A percentile compares a stretch with the other conserved stretches of the same genome.
These are phyloP conservation scores for Ahaetulla prasina DNA, from an alignment of 2,113 vertebrate genomes.

Conservation along the genomic window DNA sequence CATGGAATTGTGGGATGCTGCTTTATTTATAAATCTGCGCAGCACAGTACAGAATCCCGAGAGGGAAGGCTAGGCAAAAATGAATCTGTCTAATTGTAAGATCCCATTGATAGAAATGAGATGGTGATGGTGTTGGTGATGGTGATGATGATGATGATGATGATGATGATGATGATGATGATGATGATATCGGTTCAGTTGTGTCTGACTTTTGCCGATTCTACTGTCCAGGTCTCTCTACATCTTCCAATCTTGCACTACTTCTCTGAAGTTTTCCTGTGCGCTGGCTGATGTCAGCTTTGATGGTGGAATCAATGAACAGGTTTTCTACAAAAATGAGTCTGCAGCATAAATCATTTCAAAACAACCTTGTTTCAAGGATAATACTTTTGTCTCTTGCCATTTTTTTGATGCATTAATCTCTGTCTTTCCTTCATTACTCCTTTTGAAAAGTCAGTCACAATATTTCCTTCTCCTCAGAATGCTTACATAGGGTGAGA, in stretches of 20 bases:
- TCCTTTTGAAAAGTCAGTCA: no score
- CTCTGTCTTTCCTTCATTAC: no score
- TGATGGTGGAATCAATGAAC: not conserved
- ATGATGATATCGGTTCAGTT: not conserved
- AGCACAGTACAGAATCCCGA: not conserved
- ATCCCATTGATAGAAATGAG: not conserved
- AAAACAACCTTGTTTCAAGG: no score
- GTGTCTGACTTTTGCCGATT: not conserved
- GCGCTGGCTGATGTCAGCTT: not conserved
- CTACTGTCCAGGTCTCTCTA: not conserved
- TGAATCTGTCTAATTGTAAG: not conserved
- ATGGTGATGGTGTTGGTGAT: not conserved
- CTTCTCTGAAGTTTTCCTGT: not conserved
- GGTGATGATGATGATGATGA: no score
- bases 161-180: no score
- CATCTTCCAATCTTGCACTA: not conserved
- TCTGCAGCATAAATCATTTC: not conserved
- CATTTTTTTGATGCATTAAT: no score
- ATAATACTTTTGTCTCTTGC: no score
- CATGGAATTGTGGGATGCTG: slow-evolving; percentile 38
- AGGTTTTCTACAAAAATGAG: not conserved
- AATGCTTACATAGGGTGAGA: not conserved
- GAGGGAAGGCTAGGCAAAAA: slow-evolving; percentile 9
- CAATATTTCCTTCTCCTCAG: not conserved
- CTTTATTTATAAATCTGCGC: slow-evolving; percentile 18